Percentiles rank a stretch among this genome's conserved stretches.
These are phyloP conservation scores for Hylaeus volcanicus DNA, from an alignment of 1,140 invertebrate species.

Conservation along the genomic window DNA sequence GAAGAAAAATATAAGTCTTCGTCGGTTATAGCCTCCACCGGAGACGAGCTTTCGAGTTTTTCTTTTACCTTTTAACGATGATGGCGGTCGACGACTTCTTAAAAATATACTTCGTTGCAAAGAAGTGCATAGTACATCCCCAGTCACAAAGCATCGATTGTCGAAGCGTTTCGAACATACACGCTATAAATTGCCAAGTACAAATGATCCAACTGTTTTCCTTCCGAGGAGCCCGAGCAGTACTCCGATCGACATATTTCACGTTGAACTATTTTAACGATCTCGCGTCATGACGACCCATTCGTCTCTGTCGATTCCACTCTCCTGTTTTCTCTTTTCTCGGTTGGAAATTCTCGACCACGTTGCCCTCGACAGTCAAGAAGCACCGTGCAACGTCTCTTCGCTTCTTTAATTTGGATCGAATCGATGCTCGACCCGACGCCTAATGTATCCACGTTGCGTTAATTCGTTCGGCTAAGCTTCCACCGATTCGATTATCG, in stretches of 20 bases:
- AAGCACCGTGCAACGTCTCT: background rate
- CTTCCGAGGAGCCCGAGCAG: background rate
- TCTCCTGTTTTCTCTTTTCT: slow-evolving; percentile 4
- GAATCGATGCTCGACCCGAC: background rate
- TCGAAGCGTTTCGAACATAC: background rate
- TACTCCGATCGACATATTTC: slow-evolving; percentile 30
- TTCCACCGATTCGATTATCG: background rate
- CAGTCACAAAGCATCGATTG: slow-evolving; percentile 14
- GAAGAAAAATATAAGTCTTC: background rate
- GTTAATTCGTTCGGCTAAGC: slow-evolving; percentile 20
- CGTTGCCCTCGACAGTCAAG: background rate
- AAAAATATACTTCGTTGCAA: no score
- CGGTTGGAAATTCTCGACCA: no score
- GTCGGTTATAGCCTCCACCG: slow-evolving; percentile 5
- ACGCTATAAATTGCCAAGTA: slow-evolving; percentile 14
- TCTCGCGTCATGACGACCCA: slow-evolving; percentile 8
- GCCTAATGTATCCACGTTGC: slow-evolving; percentile 16
- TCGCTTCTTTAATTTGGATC: background rate
- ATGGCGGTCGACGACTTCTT: background rate
- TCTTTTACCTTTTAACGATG: background rate
- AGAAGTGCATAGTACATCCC: background rate
- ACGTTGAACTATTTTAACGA: slow-evolving; percentile 26
- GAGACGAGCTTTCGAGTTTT: background rate
- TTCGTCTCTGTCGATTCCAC: slow-evolving; percentile 1
- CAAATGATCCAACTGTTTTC: slow-evolving; percentile 24